Base-by-base conservation (phyloP, 2,797 vertebrate genomes). In the Tamandua tetradactyla region DNA sequence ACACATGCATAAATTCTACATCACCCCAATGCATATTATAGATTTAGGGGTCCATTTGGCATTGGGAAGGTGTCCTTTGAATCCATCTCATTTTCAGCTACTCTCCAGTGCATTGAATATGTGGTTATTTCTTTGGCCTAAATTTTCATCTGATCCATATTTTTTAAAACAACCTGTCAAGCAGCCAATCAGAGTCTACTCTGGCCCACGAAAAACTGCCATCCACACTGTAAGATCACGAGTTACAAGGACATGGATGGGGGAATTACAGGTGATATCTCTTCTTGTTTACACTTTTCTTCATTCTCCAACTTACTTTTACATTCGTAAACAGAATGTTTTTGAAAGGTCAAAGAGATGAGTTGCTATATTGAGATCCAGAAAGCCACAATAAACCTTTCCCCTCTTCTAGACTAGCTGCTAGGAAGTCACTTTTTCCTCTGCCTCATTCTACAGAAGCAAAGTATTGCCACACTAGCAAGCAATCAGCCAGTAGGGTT, bases 401-500 rank as follows among this genome's bases (percentile, higher is more conserved):
- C 32, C 37, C 30, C 17, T 91, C 69, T 86, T 35, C 32, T 66
- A 37, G 17, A 20, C n/a, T 13, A 22, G 69, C 52, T 66, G 7
- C 71, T 89, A 80, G 35, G 55, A 80, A 87, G 66, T 44, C 68
- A 57, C 66, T 89, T 89, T 68, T 71, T 76, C 35, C 23, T 86
- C 83, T 55, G 32, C 32, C 32, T 69, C 40, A 13, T 69, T 89
- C 95, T 69, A 61, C 86, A 91, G 84, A 83, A 82, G 35, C 55
- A 66, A 84, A 84, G 55, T 35, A 81, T n/a, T 75, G 22, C 76
- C 89, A 74, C 62, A 75, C n/a, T 81, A 85, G 68, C 35, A 92
- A 94, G 93, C 87, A 72, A 80, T 82, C 94, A 97, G 87, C 59
- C 91, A 90, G 55, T 30, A 89, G 44, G 23, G 52, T 86, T 96